A percentile compares a stretch with the other conserved stretches of the same genome.
Evolutionary conservation across 2,888 invertebrate species (phyloP).

Genomic region (Lagria hirta): DNA sequence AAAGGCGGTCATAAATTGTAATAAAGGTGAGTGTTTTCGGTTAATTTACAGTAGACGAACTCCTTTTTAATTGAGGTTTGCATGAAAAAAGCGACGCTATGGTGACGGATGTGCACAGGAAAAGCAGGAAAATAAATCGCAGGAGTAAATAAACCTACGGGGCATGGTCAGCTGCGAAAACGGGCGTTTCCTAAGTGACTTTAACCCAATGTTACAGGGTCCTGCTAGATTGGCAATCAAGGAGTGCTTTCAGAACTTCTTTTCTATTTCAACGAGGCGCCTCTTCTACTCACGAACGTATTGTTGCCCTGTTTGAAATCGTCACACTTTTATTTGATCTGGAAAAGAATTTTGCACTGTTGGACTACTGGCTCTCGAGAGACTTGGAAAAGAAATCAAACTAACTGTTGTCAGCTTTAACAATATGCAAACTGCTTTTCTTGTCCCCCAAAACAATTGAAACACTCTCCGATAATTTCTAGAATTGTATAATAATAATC

Average conservation of each 20-base stretch:
- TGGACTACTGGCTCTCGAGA: too few relatives aligned
- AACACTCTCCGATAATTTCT: too few relatives aligned
- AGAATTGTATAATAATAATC: too few relatives aligned
- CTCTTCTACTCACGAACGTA: constrained; percentile 20
- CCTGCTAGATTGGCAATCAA: constrained; percentile 31
- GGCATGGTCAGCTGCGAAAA: constrained; percentile 23
- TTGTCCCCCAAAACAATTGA: too few relatives aligned
- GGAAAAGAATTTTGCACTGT: constrained; percentile 16
- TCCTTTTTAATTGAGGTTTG: too few relatives aligned
- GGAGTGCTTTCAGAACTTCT: constrained; percentile 29
- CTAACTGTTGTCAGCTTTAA: too few relatives aligned
- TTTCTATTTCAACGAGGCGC: constrained; percentile 25
- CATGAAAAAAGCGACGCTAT: neutral
- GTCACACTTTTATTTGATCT: constrained; percentile 25
- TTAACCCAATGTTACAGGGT: constrained; percentile 28
- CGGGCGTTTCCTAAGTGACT: constrained; percentile 29
- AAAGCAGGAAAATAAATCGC: constrained; percentile 26
- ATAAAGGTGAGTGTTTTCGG: too few relatives aligned
- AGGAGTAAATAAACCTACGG: constrained; percentile 27
- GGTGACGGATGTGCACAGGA: constrained; percentile 19
- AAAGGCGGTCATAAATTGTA: too few relatives aligned
- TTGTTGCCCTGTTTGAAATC: constrained; percentile 19
- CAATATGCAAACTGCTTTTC: too few relatives aligned
- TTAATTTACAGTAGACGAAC: too few relatives aligned
- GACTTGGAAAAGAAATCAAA: too few relatives aligned